Evolutionary conservation across 1,140 invertebrate species (phyloP).

Genomic region (Cheumatopsyche charites): DNA sequence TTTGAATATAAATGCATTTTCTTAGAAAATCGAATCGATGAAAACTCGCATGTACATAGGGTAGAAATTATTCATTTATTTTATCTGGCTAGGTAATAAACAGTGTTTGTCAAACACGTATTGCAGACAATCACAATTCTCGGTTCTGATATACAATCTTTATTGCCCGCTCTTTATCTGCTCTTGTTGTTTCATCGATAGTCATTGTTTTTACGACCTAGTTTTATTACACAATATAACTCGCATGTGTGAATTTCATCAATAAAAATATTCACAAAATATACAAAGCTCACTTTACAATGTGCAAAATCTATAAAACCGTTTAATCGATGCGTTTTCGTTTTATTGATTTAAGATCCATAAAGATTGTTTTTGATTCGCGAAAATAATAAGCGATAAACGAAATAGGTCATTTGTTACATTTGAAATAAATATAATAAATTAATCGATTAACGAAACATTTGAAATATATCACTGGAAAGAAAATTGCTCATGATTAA

Average conservation of each 20-base stretch:
- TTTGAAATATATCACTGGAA: too few relatives aligned
- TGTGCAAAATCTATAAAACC: background rate
- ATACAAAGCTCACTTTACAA: background rate
- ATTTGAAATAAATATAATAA: too few relatives aligned
- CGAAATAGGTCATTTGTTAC: too few relatives aligned
- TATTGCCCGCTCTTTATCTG: slow-evolving; percentile 29
- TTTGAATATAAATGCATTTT: too few relatives aligned
- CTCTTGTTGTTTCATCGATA: slow-evolving; percentile 28
- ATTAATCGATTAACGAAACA: too few relatives aligned
- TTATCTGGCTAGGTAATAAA: slow-evolving; percentile 21
- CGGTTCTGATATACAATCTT: slow-evolving; percentile 31
- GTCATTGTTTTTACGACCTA: slow-evolving; percentile 25
- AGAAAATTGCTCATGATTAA: too few relatives aligned
- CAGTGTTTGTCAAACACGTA: slow-evolving; percentile 27
- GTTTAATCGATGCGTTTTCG: too few relatives aligned
- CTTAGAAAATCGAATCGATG: too few relatives aligned
- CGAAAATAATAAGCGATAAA: too few relatives aligned
- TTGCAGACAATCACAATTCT: slow-evolving; percentile 32
- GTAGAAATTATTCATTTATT: slow-evolving; percentile 3
- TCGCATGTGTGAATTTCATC: background rate
- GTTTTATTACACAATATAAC: slow-evolving; percentile 24
- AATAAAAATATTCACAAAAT: slow-evolving; percentile 18
- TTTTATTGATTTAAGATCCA: too few relatives aligned
- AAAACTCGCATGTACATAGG: too few relatives aligned
- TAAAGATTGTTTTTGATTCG: too few relatives aligned